phyloP scores from a whole-genome alignment of 1,140 invertebrate species.

The Drosophila orosa region DNA sequence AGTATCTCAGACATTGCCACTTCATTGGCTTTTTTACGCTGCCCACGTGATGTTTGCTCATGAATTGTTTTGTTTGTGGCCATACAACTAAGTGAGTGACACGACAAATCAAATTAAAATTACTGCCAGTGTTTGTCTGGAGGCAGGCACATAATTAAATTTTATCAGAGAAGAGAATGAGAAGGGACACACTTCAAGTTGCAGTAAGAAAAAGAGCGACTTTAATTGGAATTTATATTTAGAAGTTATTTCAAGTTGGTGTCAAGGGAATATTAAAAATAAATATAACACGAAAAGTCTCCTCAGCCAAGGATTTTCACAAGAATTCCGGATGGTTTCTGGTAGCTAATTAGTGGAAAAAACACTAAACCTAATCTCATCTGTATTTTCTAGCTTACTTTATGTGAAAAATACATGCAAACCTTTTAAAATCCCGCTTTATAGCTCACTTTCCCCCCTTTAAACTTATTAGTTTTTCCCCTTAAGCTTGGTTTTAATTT shows the following conservation, averaged over 20 bases:
- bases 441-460: not conserved
- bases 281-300: too few species aligned
- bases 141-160: constrained; percentile 14
- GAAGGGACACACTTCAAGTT: not conserved
- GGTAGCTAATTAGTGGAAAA: not conserved
- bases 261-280: too few species aligned
- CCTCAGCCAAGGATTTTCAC: too few species aligned
- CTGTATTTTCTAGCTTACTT: not conserved
- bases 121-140: constrained; percentile 22
- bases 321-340: too few species aligned
- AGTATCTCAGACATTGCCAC: constrained; percentile 21
- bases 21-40: constrained; percentile 28
- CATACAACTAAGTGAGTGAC: constrained; percentile 54
- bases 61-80: constrained; percentile 44
- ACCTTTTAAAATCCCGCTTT: not conserved
- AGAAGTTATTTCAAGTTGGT: not conserved
- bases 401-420: not conserved
- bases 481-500: constrained; percentile 29
- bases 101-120: constrained; percentile 60
- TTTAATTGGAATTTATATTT: constrained; percentile 2
- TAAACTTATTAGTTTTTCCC: constrained; percentile 1
- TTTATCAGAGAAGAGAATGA: not conserved
- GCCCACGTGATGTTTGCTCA: constrained; percentile 31
- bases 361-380: not conserved
- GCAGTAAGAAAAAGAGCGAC: not conserved